Evolutionary conservation across 2,888 invertebrate genomes (phyloP), one percentile per base, ranked within the genome.

Genomic region (Dryobotodes eremita): DNA sequence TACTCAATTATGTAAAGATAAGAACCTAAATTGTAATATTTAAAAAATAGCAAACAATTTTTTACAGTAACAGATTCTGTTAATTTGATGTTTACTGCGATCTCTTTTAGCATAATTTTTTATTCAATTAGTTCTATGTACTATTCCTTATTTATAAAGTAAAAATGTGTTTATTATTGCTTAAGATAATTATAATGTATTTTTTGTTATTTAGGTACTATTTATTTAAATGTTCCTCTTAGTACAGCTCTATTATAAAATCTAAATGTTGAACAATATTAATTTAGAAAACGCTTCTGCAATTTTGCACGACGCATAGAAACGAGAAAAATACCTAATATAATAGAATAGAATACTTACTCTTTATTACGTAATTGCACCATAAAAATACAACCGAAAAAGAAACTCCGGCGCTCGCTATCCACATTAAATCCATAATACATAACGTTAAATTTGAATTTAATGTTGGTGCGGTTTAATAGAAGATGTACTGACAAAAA

Each of bases 1-100:
- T 77, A 85, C 31, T 74, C 68, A 78, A 78, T 74, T 82, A 78
- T 69, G 36, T 78, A 69, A 78, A 69, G 26, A 74, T 74, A 71
- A 48, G 64, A 69, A 70, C 1, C 55, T 57, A 36, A 17, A 31
- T 31, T 50, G 0, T 53, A 36, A n/a, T 55, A 26, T 75, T n/a
- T 42, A 23, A 31, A 11, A 65, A 23, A 64, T 20, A n/a, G 36
- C 42, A n/a, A 46, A 2, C 26, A 6, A 17, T 42, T 71, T 62
- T 42, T 36, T 10, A 48, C 20, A 20, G 8, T 4, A 23, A 66
- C 13, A 13, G 0, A 8, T 31, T 42, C 5, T 15, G 0, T 61
- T 20, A 70, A 8, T 6, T 57, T 36, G 4, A 0, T 46, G 3
- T n/a, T 31, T 46, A 53, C 13, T 10, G 10, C 0, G 11, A 10